Evolutionary conservation across 64 coral and sea anemone species (phyloP).

Genomic region (Stichodactyla helianthus): DNA sequence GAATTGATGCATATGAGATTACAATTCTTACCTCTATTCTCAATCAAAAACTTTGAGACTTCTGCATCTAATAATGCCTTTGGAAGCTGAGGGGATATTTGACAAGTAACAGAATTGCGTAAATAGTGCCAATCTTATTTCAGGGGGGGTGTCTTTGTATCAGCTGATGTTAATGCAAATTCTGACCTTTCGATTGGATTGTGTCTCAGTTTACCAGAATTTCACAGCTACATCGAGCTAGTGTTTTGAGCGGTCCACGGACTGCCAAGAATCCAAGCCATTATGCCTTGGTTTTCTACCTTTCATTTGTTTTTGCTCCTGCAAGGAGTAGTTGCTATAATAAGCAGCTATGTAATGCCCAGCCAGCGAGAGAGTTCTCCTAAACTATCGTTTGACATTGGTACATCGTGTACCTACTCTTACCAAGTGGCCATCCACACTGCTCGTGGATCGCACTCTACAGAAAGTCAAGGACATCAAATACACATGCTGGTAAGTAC

Average conservation of each 20-base stretch:
- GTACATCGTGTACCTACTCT: conserved; percentile 42
- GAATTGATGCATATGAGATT: too few species aligned
- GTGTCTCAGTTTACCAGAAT: background rate
- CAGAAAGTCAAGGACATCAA: conserved; percentile 58
- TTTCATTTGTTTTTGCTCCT: background rate
- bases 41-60: too few species aligned
- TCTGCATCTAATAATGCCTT: background rate
- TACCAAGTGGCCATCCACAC: conserved; percentile 73
- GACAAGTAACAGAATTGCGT: background rate
- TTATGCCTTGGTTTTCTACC: conserved; percentile 20
- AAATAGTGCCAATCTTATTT: background rate
- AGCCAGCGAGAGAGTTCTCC: background rate
- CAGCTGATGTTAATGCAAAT: background rate
- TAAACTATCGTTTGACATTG: conserved; percentile 19
- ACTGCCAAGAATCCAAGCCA: conserved; percentile 7
- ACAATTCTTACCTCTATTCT: too few species aligned
- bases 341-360: background rate
- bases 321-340: background rate
- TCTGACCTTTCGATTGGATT: background rate
- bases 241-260: background rate
- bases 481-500: conserved; percentile 61
- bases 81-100: background rate
- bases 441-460: conserved; percentile 54
- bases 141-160: background rate
- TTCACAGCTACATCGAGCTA: background rate